These are phyloP conservation scores for Struthidea cinerea DNA, from an alignment of 2,113 vertebrate species.

Conservation along the genomic window DNA sequence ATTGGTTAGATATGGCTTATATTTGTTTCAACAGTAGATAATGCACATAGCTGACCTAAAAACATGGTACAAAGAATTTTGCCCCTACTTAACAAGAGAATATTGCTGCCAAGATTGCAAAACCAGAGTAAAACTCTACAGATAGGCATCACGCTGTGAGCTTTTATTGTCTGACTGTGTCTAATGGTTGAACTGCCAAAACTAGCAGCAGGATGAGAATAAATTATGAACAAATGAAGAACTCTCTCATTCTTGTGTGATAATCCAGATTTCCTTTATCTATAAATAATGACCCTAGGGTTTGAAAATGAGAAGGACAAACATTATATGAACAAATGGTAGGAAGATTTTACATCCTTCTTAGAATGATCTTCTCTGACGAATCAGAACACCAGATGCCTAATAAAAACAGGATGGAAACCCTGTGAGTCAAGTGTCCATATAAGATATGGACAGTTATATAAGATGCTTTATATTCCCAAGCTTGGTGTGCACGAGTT, in stretches of 20 bases:
- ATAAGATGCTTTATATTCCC: background rate
- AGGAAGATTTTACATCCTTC: background rate
- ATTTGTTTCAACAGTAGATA: background rate
- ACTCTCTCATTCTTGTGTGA: background rate
- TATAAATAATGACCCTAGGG: background rate
- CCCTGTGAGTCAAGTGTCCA: background rate
- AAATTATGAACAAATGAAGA: slow-evolving; percentile 25
- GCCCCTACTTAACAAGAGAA: background rate
- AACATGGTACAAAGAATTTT: background rate
- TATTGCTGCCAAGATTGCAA: background rate
- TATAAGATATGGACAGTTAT: background rate
- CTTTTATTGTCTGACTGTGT: slow-evolving; percentile 45
- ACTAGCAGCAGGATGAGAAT: background rate
- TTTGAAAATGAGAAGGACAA: background rate
- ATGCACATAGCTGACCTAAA: background rate
- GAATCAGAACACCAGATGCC: background rate
- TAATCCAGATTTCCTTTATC: background rate
- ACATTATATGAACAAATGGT: background rate
- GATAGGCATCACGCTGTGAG: background rate
- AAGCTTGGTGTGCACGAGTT: background rate
- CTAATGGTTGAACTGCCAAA: slow-evolving; percentile 17
- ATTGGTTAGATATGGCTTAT: background rate
- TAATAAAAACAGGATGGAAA: background rate
- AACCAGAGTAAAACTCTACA: background rate
- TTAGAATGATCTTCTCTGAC: background rate